Evolutionary conservation across 2,888 invertebrate genomes (phyloP), one percentile per base, ranked within the genome.

Genomic region (Ormia ochracea): DNA sequence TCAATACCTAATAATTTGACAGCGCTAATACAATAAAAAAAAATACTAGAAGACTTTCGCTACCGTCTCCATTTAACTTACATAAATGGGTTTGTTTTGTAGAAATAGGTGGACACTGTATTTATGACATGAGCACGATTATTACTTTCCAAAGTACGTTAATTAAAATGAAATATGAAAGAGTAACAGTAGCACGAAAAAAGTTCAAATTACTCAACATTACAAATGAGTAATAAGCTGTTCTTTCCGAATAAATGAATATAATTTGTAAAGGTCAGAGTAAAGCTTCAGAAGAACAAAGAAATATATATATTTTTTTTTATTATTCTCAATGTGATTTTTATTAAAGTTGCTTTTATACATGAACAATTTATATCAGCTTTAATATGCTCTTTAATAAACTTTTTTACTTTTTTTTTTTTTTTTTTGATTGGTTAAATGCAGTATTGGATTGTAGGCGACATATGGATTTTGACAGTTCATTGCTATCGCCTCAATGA

Each of bases 141-240:
- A 66, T 66, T 72, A 41, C 26, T 70, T 38, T 72, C 66, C 58
- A 69, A 72, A 65, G 33, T 52, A 65, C 43, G 65, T 28, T 77
- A 72, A 77, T 72, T 77, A 72, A 59, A 59, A 50, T 43, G 9
- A 58, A 33, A 66, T 45, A 36, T 43, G 28, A 23, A 54, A 54
- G 26, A 66, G 58, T 23, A 41, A 31, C n/a, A 59, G n/a, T 7
- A n/a, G 5, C 19, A 19, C 2, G 31, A 21, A 38, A 36, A 7
- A 2, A 31, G 21, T 14, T n/a, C 41, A 43, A 17, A 38, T 14
- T 38, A 50, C 26, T 26, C 26, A 19, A 45, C 3, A 28, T 19
- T 52, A 31, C 52, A 54, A 21, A 31, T 68, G 54, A 65, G 9
- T 65, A 52, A 65, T 41, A 14, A 54, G 6, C 23, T 33, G 48